These are phyloP conservation scores for Brachionus sp. DNA, from an alignment of 1,140 invertebrate genomes.

Conservation along the genomic window DNA sequence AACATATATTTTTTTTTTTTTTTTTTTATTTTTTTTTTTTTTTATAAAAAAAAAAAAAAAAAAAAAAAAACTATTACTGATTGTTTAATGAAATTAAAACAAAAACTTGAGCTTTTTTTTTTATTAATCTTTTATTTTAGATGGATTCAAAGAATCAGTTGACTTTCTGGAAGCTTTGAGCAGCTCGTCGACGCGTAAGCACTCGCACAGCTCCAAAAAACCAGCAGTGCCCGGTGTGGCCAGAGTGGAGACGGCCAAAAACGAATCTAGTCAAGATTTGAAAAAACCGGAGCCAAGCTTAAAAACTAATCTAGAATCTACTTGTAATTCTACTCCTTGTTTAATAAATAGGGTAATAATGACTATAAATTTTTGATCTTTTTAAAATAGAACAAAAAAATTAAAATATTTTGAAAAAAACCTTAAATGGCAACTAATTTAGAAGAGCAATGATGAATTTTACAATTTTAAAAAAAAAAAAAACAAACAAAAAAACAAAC, in stretches of 20 bases:
- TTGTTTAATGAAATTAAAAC: too few relatives aligned
- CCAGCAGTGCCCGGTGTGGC: background rate
- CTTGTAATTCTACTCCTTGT: constrained; percentile 3
- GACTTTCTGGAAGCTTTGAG: constrained; percentile 8
- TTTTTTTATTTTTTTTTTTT: too few relatives aligned
- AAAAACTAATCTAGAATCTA: constrained; percentile 36
- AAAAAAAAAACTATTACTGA: too few relatives aligned
- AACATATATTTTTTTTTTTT: too few relatives aligned
- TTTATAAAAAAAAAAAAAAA: too few relatives aligned
- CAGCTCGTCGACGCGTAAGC: background rate
- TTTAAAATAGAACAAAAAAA: background rate
- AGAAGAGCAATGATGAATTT: too few relatives aligned
- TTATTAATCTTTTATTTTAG: background rate
- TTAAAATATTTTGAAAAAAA: constrained; percentile 13
- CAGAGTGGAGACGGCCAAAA: background rate
- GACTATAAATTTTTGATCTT: background rate
- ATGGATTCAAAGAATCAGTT: constrained; percentile 7
- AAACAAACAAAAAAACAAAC: background rate
- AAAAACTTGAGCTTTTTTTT: too few relatives aligned
- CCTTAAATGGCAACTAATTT: background rate
- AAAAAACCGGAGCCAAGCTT: background rate
- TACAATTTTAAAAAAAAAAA: background rate
- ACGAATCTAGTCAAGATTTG: constrained; percentile 24
- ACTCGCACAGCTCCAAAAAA: background rate
- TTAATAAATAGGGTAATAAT: constrained; percentile 38